Conservation (phyloP, 1,140 invertebrate genomes). For the Conopomorpha cramerella region DNA sequence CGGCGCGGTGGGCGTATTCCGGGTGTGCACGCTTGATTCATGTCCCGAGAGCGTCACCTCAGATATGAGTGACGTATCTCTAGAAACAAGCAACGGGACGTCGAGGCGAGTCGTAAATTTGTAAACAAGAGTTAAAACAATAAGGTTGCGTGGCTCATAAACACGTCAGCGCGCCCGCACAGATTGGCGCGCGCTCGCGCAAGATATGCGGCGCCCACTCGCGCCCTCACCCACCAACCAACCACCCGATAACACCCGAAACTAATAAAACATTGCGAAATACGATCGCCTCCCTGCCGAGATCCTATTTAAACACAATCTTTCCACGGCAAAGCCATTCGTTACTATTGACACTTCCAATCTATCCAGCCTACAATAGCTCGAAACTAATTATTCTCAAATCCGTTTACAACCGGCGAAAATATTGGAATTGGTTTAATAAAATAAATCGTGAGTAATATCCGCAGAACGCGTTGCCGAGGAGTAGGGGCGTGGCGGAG, state of each 20-base stretch:
- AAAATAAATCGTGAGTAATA: neutral
- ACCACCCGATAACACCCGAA: neutral
- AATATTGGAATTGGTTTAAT: too few species aligned
- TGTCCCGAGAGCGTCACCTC: neutral
- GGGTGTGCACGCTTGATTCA: neutral
- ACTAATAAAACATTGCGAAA: neutral
- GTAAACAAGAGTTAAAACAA: constrained; percentile 43
- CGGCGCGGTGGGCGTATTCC: neutral
- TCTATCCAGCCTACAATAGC: too few species aligned
- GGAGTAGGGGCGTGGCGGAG: neutral
- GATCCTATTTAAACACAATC: too few species aligned
- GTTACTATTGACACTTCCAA: too few species aligned
- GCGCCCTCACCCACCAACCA: constrained; percentile 8
- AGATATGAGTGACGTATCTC: too few species aligned
- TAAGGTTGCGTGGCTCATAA: constrained; percentile 37
- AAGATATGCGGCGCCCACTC: constrained; percentile 9
- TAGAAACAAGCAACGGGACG: constrained; percentile 12
- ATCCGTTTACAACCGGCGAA: too few species aligned
- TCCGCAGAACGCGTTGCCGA: neutral
- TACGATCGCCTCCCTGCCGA: too few species aligned
- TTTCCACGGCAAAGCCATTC: too few species aligned
- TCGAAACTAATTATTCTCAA: too few species aligned
- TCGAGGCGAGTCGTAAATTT: constrained; percentile 36
- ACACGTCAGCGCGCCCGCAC: constrained; percentile 42
- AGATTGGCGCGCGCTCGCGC: constrained; percentile 21